Conservation (phyloP, 2,113 vertebrate genomes). For the Terrapene triunguis region DNA sequence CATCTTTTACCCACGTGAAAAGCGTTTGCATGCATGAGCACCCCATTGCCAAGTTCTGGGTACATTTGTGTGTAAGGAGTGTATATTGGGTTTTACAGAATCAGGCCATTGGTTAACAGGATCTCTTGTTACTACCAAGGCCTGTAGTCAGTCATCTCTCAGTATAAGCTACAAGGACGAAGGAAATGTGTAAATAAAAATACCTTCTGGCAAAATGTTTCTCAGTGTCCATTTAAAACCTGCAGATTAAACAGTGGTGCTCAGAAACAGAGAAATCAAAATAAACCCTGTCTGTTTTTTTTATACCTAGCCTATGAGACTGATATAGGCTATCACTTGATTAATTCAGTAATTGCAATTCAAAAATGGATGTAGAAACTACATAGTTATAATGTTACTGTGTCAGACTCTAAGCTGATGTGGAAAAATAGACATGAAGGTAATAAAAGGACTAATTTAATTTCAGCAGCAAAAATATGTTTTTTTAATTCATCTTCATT, state of each 20-base stretch:
- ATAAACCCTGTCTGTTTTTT: background rate
- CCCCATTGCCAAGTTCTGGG: fast-evolving
- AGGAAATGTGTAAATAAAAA: background rate
- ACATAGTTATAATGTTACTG: background rate
- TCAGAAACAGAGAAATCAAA: background rate
- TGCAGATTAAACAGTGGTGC: background rate
- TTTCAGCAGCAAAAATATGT: background rate
- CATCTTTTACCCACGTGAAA: background rate
- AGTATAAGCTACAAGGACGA: background rate
- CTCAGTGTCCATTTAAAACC: background rate
- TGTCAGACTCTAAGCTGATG: background rate
- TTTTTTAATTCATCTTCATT: constrained; percentile 45
- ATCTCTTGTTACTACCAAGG: background rate
- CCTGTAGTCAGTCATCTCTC: background rate
- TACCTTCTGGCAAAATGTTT: background rate
- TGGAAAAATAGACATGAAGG: background rate
- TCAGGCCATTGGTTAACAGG: background rate
- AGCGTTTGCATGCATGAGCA: background rate
- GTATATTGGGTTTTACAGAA: background rate
- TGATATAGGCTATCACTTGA: background rate
- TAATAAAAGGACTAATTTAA: constrained; percentile 25
- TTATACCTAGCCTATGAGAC: background rate
- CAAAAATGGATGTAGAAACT: background rate
- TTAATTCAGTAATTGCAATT: constrained; percentile 21
- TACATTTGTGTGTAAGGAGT: background rate